Evolutionary conservation across 1,140 invertebrate species (phyloP).

Genomic region (Cyclina sinensis): DNA sequence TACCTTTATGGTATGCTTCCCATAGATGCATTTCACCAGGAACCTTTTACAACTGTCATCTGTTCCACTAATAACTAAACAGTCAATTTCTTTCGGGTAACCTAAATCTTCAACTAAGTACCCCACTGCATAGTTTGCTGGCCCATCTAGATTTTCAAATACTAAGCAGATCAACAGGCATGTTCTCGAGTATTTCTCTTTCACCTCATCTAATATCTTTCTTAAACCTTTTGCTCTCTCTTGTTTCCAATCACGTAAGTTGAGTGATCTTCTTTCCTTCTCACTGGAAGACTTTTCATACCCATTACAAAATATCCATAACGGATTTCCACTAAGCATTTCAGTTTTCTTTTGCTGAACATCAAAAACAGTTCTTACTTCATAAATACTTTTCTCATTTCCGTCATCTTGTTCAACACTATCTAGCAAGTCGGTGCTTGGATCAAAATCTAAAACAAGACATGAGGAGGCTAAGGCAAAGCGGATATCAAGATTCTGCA

Average conservation of each 20-base stretch:
- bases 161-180: neutral
- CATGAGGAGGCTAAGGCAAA: neutral
- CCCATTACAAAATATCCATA: constrained; percentile 37
- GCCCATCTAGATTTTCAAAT: neutral
- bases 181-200: neutral
- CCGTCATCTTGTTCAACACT: neutral
- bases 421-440: neutral
- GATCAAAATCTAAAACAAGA: constrained; percentile 34
- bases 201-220: neutral
- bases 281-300: neutral
- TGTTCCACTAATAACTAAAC: neutral
- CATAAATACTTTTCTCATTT: neutral
- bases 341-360: no score
- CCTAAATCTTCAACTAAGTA: neutral
- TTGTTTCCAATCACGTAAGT: neutral
- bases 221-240: neutral
- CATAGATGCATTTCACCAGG: no score
- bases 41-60: no score
- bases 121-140: neutral
- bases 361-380: neutral
- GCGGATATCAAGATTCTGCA: neutral
- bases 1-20: no score
- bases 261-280: neutral
- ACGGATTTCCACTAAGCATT: neutral
- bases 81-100: constrained; percentile 2